A percentile compares a stretch with the other conserved stretches of the same genome.
Conservation (phyloP, 1,140 invertebrate species). For the Drosophila kurseongensis region DNA sequence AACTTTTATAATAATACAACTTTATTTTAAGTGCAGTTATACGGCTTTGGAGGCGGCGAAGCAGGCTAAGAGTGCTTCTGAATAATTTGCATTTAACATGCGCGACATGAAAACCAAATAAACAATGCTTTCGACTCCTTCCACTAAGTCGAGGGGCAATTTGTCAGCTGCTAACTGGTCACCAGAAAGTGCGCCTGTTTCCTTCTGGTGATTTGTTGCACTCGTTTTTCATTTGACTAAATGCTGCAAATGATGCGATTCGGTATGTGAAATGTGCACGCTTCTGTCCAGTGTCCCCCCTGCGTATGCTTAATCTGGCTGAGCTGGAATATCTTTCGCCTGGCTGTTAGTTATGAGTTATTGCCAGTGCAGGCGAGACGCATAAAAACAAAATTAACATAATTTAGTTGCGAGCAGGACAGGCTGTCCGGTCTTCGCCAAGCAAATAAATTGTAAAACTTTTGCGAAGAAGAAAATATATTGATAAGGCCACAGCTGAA, state of each 20-base stretch:
- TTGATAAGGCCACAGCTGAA: conserved; percentile 59
- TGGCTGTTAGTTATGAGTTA: conserved; percentile 62
- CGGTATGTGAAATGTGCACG: conserved; percentile 54
- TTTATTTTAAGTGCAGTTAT: conserved; percentile 22
- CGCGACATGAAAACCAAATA: conserved; percentile 79
- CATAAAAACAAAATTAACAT: conserved; percentile 68
- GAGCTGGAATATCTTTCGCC: conserved; percentile 51
- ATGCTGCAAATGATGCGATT: conserved; percentile 75
- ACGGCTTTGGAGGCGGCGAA: conserved; percentile 14
- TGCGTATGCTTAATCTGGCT: conserved; percentile 64
- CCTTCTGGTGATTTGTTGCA: conserved; percentile 77
- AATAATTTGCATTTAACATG: conserved; percentile 82
- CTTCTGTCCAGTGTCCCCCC: conserved; percentile 23
- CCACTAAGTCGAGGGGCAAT: conserved; percentile 56
- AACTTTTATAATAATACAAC: background rate
- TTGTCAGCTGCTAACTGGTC: conserved; percentile 76
- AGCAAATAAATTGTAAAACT: conserved; percentile 60
- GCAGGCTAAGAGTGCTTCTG: conserved; percentile 62
- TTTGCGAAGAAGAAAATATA: conserved; percentile 51
- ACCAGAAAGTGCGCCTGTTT: conserved; percentile 55
- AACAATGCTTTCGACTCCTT: conserved; percentile 60
- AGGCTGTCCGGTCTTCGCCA: conserved; percentile 11
- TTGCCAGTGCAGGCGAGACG: conserved; percentile 19
- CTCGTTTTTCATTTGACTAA: conserved; percentile 76
- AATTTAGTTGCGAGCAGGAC: conserved; percentile 65